Base-by-base conservation (phyloP, 2,113 vertebrate species). In the Hystrix brachyura region DNA sequence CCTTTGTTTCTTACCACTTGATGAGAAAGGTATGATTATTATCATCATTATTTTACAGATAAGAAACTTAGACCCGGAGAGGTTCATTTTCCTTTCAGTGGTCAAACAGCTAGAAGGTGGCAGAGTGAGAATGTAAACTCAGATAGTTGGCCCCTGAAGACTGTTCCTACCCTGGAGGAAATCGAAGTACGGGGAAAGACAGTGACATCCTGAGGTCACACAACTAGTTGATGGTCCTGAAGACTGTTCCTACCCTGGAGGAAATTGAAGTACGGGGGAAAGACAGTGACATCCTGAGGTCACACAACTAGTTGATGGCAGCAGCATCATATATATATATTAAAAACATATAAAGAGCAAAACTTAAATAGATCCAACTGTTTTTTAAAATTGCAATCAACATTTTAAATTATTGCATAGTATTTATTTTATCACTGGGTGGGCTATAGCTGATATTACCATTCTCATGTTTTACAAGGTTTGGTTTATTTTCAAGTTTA, bases 401-500 rank as follows among this genome's bases (percentile, higher is more conserved):
- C 32, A n/a, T 51, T 91, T 89, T 48, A 76, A 69, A 88, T 76
- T 13, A 4, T n/a, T 57, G 46, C 13, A 25, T 29, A 57, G 32
- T 79, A 15, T 86, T 94, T 89, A 29, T 80, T 93, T 91, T 13
- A 46, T 81, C 57, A 64, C 3, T 57, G 12, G 17, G 14, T 80
- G 57, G 34, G 11, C 53, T 38, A 38, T 34, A 64, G 21, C n/a
- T 85, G 14, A 55, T 62, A 27, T 43, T 88, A 65, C 18, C 8
- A n/a, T 64, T 94, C 48, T 76, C 19, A 7, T 38, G 27, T 15
- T 84, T 80, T 72, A 83, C 3, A 74, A 67, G 1, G 5, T 89
- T 86, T 62, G 29, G 7, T 29, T 94, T 94, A 32, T 89, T 89
- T 92, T 53, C 5, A 18, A 90, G 53, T 34, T 78, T 89, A 78